These are phyloP conservation scores for Erynnis tages DNA, from an alignment of 2,888 invertebrate genomes.

Conservation along the genomic window DNA sequence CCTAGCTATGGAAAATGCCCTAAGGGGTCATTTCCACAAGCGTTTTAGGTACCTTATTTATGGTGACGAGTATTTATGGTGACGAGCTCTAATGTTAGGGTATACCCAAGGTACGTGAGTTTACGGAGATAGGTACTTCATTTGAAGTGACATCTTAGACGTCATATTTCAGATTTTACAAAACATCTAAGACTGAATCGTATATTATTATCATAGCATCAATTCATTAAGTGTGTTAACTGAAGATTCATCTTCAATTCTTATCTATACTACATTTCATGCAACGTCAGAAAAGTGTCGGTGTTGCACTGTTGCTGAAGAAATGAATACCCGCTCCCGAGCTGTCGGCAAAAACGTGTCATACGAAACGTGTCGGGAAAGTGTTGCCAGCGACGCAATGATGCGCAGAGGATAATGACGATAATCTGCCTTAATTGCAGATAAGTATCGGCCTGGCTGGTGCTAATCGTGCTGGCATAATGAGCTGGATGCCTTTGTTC, in stretches of 20 bases:
- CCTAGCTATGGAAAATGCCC: too few species aligned
- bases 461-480: constrained; percentile 4
- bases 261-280: constrained; percentile 12
- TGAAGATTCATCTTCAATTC: neutral
- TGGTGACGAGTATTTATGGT: too few species aligned
- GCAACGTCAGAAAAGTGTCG: constrained; percentile 17
- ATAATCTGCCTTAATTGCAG: constrained; percentile 24
- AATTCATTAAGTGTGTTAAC: too few species aligned
- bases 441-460: constrained; percentile 10
- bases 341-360: constrained; percentile 24
- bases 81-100: too few species aligned
- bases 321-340: constrained; percentile 24
- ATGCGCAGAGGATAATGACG: constrained; percentile 24
- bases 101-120: too few species aligned
- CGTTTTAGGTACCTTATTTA: too few species aligned
- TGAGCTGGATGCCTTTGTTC: neutral
- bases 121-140: too few species aligned
- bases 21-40: too few species aligned
- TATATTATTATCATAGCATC: too few species aligned
- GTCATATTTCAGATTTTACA: too few species aligned
- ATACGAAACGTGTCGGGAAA: constrained; percentile 20
- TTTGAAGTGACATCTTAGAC: too few species aligned
- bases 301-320: constrained; percentile 8
- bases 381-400: constrained; percentile 24
- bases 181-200: too few species aligned